Evolutionary conservation across 2,797 vertebrate species (phyloP).

Genomic region (Girardinus metallicus): DNA sequence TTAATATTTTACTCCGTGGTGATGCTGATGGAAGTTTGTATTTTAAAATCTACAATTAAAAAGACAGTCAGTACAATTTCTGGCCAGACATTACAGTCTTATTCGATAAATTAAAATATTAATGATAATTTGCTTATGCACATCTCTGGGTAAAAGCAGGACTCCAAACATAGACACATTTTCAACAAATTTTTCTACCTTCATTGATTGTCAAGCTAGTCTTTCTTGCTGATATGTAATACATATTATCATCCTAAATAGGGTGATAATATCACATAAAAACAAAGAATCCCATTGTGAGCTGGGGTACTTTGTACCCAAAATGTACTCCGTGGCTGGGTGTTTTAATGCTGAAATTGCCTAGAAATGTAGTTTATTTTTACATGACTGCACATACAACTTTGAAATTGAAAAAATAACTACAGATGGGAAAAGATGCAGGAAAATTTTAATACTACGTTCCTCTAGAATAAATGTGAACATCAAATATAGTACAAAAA

Average conservation of each 20-base stretch:
- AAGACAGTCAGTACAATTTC: background rate
- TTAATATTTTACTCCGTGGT: background rate
- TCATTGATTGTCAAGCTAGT: background rate
- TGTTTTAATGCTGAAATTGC: background rate
- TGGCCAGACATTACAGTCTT: background rate
- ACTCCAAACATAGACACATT: background rate
- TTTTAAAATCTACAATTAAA: background rate
- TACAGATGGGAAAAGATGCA: background rate
- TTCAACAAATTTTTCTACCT: background rate
- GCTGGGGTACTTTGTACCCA: background rate
- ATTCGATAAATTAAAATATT: background rate
- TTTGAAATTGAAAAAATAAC: background rate
- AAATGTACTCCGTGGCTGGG: background rate
- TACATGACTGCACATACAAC: background rate
- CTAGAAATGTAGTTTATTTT: background rate
- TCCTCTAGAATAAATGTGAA: conserved; percentile 1
- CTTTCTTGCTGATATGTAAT: background rate
- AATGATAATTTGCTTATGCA: background rate
- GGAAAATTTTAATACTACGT: background rate
- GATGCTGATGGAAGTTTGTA: background rate
- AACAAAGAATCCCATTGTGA: background rate
- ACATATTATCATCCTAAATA: background rate
- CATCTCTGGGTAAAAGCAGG: background rate
- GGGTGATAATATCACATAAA: no score
- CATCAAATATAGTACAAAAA: conserved; percentile 3